Percentiles rank a stretch among this genome's conserved stretches.
These are phyloP conservation scores for Rhinogobius similis DNA, from an alignment of 2,113 vertebrate species.

Conservation along the genomic window DNA sequence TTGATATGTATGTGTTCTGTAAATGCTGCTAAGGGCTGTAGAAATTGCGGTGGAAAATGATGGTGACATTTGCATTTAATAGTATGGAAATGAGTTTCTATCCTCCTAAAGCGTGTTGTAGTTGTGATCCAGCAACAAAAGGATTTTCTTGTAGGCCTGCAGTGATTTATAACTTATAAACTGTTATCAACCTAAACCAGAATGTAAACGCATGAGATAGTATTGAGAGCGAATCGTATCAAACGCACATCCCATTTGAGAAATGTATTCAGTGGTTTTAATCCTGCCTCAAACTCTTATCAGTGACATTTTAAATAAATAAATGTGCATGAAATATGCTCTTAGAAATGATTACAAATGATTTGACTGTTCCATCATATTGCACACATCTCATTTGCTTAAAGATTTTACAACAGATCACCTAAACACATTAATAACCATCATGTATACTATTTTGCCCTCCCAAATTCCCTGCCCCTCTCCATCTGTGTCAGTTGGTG, in stretches of 20 bases:
- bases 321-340: neutral
- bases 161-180: neutral
- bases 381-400: neutral
- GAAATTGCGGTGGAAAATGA: conserved; percentile 29
- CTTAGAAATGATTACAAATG: no score
- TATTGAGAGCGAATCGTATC: neutral
- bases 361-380: neutral
- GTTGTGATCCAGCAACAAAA: neutral
- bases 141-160: neutral
- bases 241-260: no score
- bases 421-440: conserved; percentile 22
- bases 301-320: neutral
- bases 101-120: neutral
- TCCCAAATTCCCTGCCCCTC: neutral
- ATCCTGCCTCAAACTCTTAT: no score
- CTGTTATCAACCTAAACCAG: neutral
- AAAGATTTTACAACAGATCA: neutral
- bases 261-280: neutral
- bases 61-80: neutral
- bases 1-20: conserved; percentile 46
- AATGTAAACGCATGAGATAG: neutral
- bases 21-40: conserved; percentile 23
- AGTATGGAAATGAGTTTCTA: conserved; percentile 9
- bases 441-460: conserved; percentile 4
- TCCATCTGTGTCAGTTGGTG: conserved; percentile 53